Conservation (phyloP, 2,888 invertebrate genomes). For the Neuroscelio doddi region DNA sequence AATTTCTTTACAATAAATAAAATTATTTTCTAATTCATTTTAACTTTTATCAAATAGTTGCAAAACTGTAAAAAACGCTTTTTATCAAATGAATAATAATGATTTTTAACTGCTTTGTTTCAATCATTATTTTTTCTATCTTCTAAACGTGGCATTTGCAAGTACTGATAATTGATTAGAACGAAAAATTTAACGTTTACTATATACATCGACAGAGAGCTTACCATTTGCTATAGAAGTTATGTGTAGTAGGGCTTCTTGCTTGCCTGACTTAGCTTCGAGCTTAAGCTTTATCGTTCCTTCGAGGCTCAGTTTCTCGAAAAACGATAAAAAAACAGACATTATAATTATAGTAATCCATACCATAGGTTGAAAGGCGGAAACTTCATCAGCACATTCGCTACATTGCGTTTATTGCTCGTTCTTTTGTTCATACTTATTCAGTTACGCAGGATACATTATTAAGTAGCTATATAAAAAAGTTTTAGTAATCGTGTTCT, state of each 20-base stretch:
- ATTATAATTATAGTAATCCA: slow-evolving; percentile 21
- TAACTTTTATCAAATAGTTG: too few species aligned
- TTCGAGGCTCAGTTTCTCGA: slow-evolving; percentile 15
- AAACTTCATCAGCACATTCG: slow-evolving; percentile 22
- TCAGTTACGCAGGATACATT: slow-evolving; percentile 7
- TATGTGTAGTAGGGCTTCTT: slow-evolving; percentile 5
- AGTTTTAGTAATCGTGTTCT: not conserved
- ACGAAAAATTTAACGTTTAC: too few species aligned
- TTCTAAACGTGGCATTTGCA: too few species aligned
- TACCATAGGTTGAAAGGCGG: slow-evolving; percentile 7
- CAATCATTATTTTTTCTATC: too few species aligned
- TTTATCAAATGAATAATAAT: too few species aligned
- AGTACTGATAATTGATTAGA: too few species aligned
- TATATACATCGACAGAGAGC: not conserved
- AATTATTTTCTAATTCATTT: too few species aligned
- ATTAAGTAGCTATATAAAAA: not conserved
- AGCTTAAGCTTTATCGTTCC: slow-evolving; percentile 19
- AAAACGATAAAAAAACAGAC: slow-evolving; percentile 18
- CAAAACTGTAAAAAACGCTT: too few species aligned
- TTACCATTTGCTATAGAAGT: slow-evolving; percentile 10
- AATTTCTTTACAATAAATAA: too few species aligned
- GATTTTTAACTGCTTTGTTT: too few species aligned
- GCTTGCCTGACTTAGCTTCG: slow-evolving; percentile 14
- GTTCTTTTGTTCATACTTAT: slow-evolving; percentile 14
- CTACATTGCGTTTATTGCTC: slow-evolving; percentile 12